A percentile compares a stretch with the other conserved stretches of the same genome.
These are phyloP conservation scores for Petrocephalus schoutedeni DNA, from an alignment of 2,797 vertebrate genomes.

Conservation along the genomic window DNA sequence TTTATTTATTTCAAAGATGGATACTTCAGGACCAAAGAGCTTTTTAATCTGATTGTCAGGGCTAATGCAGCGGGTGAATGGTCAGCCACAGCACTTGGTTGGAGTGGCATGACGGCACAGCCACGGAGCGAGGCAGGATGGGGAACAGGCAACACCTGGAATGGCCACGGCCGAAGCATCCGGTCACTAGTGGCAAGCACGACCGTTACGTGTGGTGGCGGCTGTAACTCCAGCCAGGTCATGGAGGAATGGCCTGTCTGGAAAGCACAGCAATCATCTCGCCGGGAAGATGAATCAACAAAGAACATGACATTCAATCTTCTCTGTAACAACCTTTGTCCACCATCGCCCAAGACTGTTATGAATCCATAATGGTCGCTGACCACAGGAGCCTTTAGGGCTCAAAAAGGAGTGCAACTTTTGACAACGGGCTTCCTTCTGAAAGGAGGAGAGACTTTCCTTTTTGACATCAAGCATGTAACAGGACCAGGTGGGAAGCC, in stretches of 20 bases:
- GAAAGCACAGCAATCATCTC: background rate
- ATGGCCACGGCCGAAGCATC: background rate
- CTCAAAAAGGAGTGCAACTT: background rate
- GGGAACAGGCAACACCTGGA: background rate
- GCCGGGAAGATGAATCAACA: background rate
- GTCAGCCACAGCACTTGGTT: background rate
- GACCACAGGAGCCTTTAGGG: background rate
- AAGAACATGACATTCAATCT: background rate
- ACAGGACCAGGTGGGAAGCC: background rate
- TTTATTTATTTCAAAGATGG: slow-evolving; percentile 15
- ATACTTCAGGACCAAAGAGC: slow-evolving; percentile 8
- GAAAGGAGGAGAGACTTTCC: background rate
- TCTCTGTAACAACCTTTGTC: background rate
- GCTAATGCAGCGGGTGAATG: background rate
- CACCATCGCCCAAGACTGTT: background rate
- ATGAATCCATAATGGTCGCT: background rate
- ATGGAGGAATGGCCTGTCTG: background rate
- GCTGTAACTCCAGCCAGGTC: background rate
- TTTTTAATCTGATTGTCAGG: slow-evolving; percentile 3
- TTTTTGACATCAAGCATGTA: background rate
- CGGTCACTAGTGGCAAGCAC: background rate
- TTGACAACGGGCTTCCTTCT: background rate
- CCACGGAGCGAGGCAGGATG: background rate
- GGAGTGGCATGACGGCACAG: background rate
- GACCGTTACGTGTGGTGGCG: background rate